phyloP scores from a whole-genome alignment of 64 coral and sea anemone species.

The Hydrozoanthus tunicans region DNA sequence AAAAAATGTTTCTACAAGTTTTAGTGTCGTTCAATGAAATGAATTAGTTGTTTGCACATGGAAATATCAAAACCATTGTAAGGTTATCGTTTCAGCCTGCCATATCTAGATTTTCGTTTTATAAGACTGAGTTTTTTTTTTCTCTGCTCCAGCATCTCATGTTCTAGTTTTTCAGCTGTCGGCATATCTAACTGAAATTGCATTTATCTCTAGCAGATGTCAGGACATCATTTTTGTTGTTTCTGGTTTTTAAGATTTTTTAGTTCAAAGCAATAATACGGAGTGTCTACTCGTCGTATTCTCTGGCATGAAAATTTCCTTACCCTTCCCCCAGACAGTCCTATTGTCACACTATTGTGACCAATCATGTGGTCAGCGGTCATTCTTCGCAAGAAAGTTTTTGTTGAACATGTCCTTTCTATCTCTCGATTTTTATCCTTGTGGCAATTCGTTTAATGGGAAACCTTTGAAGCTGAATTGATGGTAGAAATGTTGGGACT shows the following conservation, averaged over 20 bases:
- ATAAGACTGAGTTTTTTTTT: no score
- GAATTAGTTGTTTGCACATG: no score
- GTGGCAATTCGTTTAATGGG: neutral
- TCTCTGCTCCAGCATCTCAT: no score
- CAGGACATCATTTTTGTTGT: no score
- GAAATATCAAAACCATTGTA: no score
- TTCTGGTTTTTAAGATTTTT: neutral
- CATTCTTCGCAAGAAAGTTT: constrained; percentile 20
- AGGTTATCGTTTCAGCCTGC: no score
- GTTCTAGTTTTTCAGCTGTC: no score
- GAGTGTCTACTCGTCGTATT: neutral
- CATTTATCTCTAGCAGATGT: no score
- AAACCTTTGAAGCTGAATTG: neutral
- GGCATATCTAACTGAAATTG: no score
- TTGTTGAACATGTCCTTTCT: neutral
- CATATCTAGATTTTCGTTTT: no score
- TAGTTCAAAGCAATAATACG: neutral
- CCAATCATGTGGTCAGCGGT: constrained; percentile 26
- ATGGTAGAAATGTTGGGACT: constrained; percentile 24
- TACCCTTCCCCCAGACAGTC: neutral
- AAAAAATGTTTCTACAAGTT: no score
- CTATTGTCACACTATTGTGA: neutral
- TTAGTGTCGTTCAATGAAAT: no score
- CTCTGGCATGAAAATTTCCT: neutral
- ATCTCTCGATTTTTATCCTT: constrained; percentile 20